Evolutionary conservation across 1,140 invertebrate genomes (phyloP).

Genomic region (Orchestia grillus): DNA sequence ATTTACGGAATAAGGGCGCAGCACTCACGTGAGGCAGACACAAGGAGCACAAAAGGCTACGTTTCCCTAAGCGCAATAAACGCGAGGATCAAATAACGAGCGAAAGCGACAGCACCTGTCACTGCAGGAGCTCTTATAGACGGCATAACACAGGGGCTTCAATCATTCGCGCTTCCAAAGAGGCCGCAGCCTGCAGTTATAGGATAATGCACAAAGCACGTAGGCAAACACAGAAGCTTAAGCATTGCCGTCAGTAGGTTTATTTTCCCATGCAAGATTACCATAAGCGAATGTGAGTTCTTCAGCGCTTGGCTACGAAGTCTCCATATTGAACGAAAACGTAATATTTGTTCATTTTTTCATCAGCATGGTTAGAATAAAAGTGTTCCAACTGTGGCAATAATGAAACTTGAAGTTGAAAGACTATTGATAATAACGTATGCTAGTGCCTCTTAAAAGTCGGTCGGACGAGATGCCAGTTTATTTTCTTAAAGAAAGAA

Average conservation of each 20-base stretch:
- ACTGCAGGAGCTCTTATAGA: not conserved
- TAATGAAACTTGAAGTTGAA: not conserved
- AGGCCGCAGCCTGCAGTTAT: not conserved
- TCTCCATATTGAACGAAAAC: not conserved
- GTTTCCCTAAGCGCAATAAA: not conserved
- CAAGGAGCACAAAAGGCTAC: conserved; percentile 8
- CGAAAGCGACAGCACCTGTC: not conserved
- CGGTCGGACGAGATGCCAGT: not conserved
- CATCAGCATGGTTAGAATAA: not conserved
- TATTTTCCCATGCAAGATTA: not conserved
- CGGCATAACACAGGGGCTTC: not conserved
- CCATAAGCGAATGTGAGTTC: not conserved
- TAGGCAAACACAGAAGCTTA: not conserved
- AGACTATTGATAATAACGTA: not conserved
- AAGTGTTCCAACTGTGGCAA: not conserved
- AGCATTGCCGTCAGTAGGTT: not conserved
- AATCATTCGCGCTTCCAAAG: not conserved
- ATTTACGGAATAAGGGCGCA: not conserved
- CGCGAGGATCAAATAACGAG: conserved; percentile 28
- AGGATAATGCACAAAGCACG: not conserved
- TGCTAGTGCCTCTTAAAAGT: not conserved
- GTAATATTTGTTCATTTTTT: not conserved
- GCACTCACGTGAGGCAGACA: not conserved
- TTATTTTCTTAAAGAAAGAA: not conserved
- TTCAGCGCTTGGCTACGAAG: not conserved